Percentiles rank a stretch among this genome's conserved stretches.
phyloP scores from a whole-genome alignment of 2,888 invertebrate genomes.

The Melanchra persicariae region DNA sequence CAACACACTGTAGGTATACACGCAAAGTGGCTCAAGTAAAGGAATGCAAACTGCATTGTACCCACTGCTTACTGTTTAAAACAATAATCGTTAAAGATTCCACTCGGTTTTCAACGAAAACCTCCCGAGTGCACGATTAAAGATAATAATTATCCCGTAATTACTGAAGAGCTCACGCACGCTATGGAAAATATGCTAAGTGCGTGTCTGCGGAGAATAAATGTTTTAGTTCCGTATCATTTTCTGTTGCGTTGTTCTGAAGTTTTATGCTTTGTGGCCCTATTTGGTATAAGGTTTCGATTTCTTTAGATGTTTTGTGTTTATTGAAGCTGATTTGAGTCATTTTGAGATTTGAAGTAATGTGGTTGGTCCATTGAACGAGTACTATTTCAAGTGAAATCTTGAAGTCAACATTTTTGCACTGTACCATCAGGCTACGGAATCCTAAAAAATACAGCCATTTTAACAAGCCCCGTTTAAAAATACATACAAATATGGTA shows the following conservation, averaged over 20 bases:
- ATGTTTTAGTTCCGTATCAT: slow-evolving; percentile 53
- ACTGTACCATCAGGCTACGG: slow-evolving; percentile 24
- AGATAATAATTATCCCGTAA: slow-evolving; percentile 61
- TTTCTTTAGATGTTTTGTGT: not conserved
- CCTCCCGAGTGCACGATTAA: slow-evolving; percentile 47
- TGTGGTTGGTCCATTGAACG: not conserved
- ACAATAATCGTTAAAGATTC: slow-evolving; percentile 58
- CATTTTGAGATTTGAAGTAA: not conserved
- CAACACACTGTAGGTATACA: not conserved
- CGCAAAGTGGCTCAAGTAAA: slow-evolving; percentile 37
- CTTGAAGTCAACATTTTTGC: not conserved
- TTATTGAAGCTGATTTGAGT: not conserved
- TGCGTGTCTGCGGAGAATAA: slow-evolving; percentile 32
- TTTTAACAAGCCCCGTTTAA: slow-evolving; percentile 41
- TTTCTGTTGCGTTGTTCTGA: slow-evolving; percentile 20
- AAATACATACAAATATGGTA: slow-evolving; percentile 31
- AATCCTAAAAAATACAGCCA: slow-evolving; percentile 40
- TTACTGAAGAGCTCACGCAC: slow-evolving; percentile 58
- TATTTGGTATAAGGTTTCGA: slow-evolving; percentile 9
- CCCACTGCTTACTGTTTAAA: slow-evolving; percentile 45
- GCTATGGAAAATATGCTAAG: slow-evolving; percentile 51
- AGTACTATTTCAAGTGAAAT: not conserved
- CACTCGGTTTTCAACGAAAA: slow-evolving; percentile 49
- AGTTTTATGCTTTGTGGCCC: slow-evolving; percentile 24
- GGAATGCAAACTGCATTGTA: slow-evolving; percentile 49